These are phyloP conservation scores for Eupithecia pulchellata DNA, from an alignment of 2,888 invertebrate genomes.

Conservation along the genomic window DNA sequence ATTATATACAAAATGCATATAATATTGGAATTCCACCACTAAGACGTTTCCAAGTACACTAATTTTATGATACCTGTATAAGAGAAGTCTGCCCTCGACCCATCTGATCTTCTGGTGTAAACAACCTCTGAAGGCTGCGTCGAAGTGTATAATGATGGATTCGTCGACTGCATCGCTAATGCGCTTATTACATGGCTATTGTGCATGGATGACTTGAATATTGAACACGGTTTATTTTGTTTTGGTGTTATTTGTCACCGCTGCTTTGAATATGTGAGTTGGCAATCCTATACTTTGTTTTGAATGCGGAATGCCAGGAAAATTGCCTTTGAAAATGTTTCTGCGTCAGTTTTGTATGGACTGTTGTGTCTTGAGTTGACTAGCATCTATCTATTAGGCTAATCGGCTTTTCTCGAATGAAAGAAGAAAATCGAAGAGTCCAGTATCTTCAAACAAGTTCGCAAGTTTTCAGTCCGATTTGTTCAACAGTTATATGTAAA, in stretches of 20 bases:
- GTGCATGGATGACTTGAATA: slow-evolving; percentile 61
- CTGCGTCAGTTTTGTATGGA: not conserved
- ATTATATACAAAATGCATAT: no score
- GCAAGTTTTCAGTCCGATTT: not conserved
- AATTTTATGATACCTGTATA: not conserved
- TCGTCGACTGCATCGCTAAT: slow-evolving; percentile 68
- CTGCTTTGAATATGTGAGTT: slow-evolving; percentile 1
- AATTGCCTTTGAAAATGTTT: slow-evolving; percentile 6
- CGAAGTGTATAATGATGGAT: slow-evolving; percentile 65
- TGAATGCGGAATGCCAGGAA: slow-evolving; percentile 12
- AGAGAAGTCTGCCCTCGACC: not conserved
- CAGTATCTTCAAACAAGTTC: not conserved
- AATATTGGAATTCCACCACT: no score
- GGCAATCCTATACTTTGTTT: not conserved
- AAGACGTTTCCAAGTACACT: no score
- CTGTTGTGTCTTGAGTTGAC: not conserved
- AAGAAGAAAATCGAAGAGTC: no score
- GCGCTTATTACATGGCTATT: slow-evolving; percentile 60
- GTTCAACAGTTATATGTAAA: not conserved
- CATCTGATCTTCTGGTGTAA: not conserved
- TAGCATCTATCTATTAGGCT: not conserved
- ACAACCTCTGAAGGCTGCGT: slow-evolving; percentile 43
- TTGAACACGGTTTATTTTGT: slow-evolving; percentile 46
- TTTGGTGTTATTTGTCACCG: slow-evolving; percentile 33
- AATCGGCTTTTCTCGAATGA: not conserved